phyloP scores from a whole-genome alignment of 92 coral and sea anemone species.

The Phymanthus crucifer region DNA sequence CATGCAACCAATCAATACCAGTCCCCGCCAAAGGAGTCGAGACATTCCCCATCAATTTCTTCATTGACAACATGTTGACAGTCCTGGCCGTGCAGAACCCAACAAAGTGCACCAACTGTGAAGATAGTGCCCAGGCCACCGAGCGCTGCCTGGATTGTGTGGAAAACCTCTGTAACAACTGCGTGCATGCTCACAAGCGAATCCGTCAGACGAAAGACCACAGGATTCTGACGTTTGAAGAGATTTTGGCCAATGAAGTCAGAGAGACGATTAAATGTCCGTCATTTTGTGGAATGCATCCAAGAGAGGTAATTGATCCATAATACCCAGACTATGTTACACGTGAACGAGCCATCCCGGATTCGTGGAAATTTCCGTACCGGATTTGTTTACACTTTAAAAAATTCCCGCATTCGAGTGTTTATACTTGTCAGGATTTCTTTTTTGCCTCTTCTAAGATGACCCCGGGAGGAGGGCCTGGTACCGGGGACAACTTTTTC shows the following conservation, averaged over 20 bases:
- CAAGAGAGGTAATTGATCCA: slow-evolving; percentile 89
- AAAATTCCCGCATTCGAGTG: too few species aligned
- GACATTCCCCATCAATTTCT: slow-evolving; percentile 84
- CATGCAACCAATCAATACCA: slow-evolving; percentile 62
- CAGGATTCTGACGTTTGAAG: slow-evolving; percentile 80
- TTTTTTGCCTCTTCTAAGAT: too few species aligned
- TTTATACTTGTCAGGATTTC: too few species aligned
- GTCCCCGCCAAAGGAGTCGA: slow-evolving; percentile 93
- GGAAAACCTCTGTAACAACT: slow-evolving; percentile 83
- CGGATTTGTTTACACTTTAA: too few species aligned
- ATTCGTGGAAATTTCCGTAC: too few species aligned
- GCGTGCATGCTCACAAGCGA: slow-evolving; percentile 85
- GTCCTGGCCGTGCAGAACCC: slow-evolving; percentile 91
- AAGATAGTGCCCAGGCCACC: slow-evolving; percentile 88
- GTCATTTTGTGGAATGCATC: slow-evolving; percentile 83
- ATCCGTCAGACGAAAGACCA: slow-evolving; percentile 91
- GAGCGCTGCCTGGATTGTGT: slow-evolving; percentile 89
- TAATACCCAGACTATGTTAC: too few species aligned
- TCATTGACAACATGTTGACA: slow-evolving; percentile 86
- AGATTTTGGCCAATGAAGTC: slow-evolving; percentile 83
- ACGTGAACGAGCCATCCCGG: too few species aligned
- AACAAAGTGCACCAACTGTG: slow-evolving; percentile 88
- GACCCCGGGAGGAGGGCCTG: too few species aligned
- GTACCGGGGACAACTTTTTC: too few species aligned
- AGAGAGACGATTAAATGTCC: slow-evolving; percentile 83